Percentiles rank a stretch among this genome's conserved stretches.
These are phyloP conservation scores for Cataglyphis livida DNA, from an alignment of 2,888 invertebrate genomes.

Conservation along the genomic window DNA sequence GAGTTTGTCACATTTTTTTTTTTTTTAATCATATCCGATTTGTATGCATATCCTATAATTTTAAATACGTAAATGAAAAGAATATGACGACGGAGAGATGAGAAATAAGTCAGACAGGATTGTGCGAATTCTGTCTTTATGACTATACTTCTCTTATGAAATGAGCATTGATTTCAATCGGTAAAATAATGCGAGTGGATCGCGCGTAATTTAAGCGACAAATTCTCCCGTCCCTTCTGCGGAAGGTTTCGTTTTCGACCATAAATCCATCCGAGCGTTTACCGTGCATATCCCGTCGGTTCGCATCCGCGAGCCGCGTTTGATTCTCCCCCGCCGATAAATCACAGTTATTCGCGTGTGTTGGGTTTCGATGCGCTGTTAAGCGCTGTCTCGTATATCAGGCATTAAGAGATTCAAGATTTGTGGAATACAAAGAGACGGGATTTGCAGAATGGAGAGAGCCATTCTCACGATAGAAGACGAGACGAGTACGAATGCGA, in stretches of 20 bases:
- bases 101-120: background rate
- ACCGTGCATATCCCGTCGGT: constrained; percentile 32
- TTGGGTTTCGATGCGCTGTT: constrained; percentile 42
- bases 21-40: background rate
- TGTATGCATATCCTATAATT: background rate
- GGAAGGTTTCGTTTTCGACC: constrained; percentile 33
- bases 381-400: constrained; percentile 43
- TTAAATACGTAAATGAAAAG: background rate
- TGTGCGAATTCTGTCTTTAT: background rate
- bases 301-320: constrained; percentile 31
- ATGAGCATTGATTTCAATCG: background rate
- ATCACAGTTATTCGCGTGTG: constrained; percentile 47
- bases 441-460: constrained; percentile 19
- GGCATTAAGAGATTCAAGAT: constrained; percentile 51
- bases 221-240: background rate
- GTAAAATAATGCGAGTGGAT: constrained; percentile 8
- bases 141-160: too few species aligned
- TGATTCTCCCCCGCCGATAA: constrained; percentile 45
- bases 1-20: background rate
- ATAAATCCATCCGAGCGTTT: constrained; percentile 39
- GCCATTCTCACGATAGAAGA: background rate
- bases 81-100: background rate
- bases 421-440: constrained; percentile 33
- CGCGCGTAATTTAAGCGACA: constrained; percentile 9
- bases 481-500: constrained; percentile 1